Percentiles rank a stretch among this genome's conserved stretches.
Evolutionary conservation across 1,140 invertebrate species (phyloP).

Genomic region (Nebria ingens): DNA sequence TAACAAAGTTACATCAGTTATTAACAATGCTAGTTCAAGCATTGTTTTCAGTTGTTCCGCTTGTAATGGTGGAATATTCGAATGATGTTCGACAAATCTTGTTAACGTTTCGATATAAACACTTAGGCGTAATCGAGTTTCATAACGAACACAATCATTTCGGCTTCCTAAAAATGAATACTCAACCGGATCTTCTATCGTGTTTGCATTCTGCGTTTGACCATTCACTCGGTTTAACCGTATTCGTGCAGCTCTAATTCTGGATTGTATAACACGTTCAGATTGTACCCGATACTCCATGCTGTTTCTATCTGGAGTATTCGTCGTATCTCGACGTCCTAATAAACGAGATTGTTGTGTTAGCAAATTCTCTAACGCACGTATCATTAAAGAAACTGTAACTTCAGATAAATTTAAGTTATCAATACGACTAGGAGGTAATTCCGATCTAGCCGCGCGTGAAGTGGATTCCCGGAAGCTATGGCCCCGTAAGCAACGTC

Average conservation of each 20-base stretch:
- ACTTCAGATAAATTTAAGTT: background rate
- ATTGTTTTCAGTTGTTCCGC: constrained; percentile 11
- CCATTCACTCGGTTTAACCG: background rate
- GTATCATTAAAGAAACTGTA: constrained; percentile 13
- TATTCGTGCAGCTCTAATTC: background rate
- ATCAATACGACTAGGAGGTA: background rate
- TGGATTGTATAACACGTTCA: background rate
- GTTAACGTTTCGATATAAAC: background rate
- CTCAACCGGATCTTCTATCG: background rate
- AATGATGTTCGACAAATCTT: background rate
- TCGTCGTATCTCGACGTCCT: background rate
- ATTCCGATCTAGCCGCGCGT: background rate
- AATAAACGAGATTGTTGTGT: constrained; percentile 18
- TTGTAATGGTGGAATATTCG: background rate
- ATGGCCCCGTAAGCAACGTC: background rate
- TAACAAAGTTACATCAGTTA: constrained; percentile 28
- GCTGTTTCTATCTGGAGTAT: background rate
- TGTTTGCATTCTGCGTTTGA: background rate
- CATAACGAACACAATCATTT: background rate
- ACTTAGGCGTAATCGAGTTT: background rate
- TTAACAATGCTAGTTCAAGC: constrained; percentile 25
- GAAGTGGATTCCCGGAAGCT: background rate
- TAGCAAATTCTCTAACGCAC: constrained; percentile 17
- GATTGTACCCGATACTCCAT: background rate
- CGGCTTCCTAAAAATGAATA: background rate